phyloP scores from a whole-genome alignment of 2,113 vertebrate species.

The Brienomyrus brachyistius region DNA sequence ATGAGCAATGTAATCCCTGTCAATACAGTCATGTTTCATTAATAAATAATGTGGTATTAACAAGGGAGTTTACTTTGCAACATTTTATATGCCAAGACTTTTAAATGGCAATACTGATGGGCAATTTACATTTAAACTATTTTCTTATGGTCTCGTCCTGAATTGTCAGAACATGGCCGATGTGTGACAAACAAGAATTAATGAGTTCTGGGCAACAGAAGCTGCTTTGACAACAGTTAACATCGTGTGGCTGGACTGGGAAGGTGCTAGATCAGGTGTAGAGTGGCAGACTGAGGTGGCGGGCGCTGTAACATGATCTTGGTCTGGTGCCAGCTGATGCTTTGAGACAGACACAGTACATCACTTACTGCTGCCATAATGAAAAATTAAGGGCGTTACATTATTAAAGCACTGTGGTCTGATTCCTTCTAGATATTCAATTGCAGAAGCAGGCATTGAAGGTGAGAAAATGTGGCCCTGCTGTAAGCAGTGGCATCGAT shows the following conservation, averaged over 20 bases:
- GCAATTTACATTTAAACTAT: background rate
- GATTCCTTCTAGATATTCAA: conserved; percentile 20
- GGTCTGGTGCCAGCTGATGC: conserved; percentile 2
- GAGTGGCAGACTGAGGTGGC: conserved; percentile 13
- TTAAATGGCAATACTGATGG: background rate
- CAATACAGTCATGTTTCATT: background rate
- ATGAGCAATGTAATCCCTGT: background rate
- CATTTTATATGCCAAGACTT: background rate
- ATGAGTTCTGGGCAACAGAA: background rate
- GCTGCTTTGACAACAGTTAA: conserved; percentile 2
- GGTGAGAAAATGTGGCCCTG: background rate
- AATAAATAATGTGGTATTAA: background rate
- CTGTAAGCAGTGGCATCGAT: conserved; percentile 4
- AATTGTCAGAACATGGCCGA: background rate
- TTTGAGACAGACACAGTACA: background rate
- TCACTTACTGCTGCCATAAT: conserved; percentile 16
- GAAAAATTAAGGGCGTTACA: conserved; percentile 25
- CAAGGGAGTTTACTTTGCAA: background rate
- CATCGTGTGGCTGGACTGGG: background rate
- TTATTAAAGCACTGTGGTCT: conserved; percentile 17
- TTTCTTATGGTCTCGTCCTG: background rate
- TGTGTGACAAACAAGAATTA: background rate
- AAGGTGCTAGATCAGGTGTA: conserved; percentile 17
- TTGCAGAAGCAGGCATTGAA: background rate
- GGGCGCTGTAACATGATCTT: conserved; percentile 9